Conservation (phyloP, 1,140 invertebrate genomes). For the Apis laboriosa region DNA sequence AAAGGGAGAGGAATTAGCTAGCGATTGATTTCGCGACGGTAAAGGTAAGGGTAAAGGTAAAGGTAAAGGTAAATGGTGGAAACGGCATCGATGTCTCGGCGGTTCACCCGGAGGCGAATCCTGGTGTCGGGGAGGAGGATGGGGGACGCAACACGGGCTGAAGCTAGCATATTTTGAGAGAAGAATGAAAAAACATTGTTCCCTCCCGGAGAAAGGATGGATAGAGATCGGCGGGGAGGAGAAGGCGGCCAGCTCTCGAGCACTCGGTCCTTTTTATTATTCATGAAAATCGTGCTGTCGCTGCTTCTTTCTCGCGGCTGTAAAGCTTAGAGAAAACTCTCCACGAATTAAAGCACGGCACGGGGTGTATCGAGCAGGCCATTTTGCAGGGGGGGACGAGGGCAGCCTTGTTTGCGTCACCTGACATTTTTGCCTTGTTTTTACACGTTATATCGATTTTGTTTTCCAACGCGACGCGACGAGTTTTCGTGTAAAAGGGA, state of each 20-base stretch:
- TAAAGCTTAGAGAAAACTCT: slow-evolving; percentile 39
- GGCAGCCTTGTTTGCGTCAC: slow-evolving; percentile 31
- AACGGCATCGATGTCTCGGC: slow-evolving; percentile 16
- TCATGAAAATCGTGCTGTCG: slow-evolving; percentile 76
- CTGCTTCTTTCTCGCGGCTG: slow-evolving; percentile 62
- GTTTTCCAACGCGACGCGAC: slow-evolving; percentile 6
- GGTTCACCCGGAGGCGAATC: neutral
- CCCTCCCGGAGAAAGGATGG: slow-evolving; percentile 74
- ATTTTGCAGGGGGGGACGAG: neutral
- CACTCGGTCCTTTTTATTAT: slow-evolving; percentile 80
- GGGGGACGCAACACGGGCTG: slow-evolving; percentile 49
- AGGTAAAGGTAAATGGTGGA: neutral
- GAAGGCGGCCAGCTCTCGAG: slow-evolving; percentile 62
- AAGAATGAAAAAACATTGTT: slow-evolving; percentile 77
- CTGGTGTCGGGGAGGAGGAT: neutral
- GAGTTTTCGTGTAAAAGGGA: slow-evolving; percentile 1
- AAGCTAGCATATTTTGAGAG: slow-evolving; percentile 75
- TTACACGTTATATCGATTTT: slow-evolving; percentile 29
- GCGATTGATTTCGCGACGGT: too few species aligned
- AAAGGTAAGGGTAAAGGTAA: neutral
- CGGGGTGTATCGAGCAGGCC: slow-evolving; percentile 19
- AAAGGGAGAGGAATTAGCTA: too few species aligned
- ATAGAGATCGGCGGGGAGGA: slow-evolving; percentile 44
- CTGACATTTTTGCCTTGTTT: slow-evolving; percentile 34
- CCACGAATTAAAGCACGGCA: slow-evolving; percentile 42